Evolutionary conservation across 2,888 invertebrate genomes (phyloP), one percentile per base, ranked within the genome.

Genomic region (Steinernema carpocapsae): DNA sequence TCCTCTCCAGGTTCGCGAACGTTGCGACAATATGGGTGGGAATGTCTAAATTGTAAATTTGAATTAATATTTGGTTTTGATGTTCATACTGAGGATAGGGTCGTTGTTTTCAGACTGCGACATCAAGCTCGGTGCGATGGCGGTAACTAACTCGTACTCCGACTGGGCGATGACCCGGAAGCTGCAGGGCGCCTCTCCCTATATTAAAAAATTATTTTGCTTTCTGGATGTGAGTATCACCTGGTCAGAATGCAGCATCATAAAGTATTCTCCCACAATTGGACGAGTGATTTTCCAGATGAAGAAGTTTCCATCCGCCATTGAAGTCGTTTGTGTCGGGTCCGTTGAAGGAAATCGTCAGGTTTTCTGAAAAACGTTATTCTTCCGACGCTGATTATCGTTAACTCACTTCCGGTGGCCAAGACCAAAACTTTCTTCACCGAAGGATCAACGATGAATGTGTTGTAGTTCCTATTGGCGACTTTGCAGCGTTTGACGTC

Each of bases 121-220:
- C 12, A 72, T 6, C 12, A 72, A 48, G 22, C 46, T 45, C 29
- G 59, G 14, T 45, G 51, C 7, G 19, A 74, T 77, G 19, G 74
- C 81, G 48, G 79, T 64, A 73, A 80, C 83, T 12, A 84, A 74
- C 37, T 84, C 82, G 72, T 81, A 83, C 42, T 79, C 76, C 1
- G 81, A 81, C 42, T 79, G 77, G n/a, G 80, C 78, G 72, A 79
- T 75, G 24, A 84, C 79, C 26, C 84, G 79, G 76, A 79, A 80
- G 10, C 80, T 79, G 73, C 83, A 84, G 37, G 77, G 76, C 37
- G 42, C 56, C 0, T 24, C 72, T 64, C 64, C 64, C 29, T 12
- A 64, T 29, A 48, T 19, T 7, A 43, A 43, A 7, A 43, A 43
- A 43, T 43, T 43, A 7, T 12, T 12, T 43, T 43, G 7, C 43